Evolutionary conservation across 2,797 vertebrate species (phyloP).

Genomic region (Spatula versicolor): DNA sequence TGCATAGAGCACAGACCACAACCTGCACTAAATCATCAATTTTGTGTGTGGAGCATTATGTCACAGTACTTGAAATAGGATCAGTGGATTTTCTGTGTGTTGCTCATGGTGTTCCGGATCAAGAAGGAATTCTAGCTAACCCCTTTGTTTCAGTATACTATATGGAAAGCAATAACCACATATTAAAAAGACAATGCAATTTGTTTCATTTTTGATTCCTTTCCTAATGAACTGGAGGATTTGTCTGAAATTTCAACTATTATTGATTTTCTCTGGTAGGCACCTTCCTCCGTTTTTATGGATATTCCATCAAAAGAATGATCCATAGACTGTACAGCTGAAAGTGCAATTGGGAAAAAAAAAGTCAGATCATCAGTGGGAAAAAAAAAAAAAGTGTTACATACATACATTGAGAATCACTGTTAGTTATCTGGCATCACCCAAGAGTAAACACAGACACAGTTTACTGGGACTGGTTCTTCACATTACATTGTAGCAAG

Average conservation of each 20-base stretch:
- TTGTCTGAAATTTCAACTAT: conserved; percentile 17
- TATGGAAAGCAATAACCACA: conserved; percentile 63
- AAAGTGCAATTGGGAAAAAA: conserved; percentile 55
- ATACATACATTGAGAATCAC: neutral
- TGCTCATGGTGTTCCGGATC: neutral
- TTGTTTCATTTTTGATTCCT: conserved; percentile 27
- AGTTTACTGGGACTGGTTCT: neutral
- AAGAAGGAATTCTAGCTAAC: neutral
- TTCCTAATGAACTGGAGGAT: conserved; percentile 26
- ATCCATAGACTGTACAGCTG: conserved; percentile 70
- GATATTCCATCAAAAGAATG: conserved; percentile 77
- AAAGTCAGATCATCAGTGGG: neutral
- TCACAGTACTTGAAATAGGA: neutral
- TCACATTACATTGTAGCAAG: neutral
- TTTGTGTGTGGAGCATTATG: neutral
- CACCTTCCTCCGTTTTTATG: conserved; percentile 71
- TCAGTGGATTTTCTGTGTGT: neutral
- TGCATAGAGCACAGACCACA: neutral
- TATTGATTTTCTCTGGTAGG: conserved; percentile 33
- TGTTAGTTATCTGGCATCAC: neutral
- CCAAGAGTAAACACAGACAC: neutral
- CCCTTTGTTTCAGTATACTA: neutral
- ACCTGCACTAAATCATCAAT: neutral
- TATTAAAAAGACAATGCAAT: conserved; percentile 38
- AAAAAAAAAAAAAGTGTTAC: neutral